These are phyloP conservation scores for Frankliniella intonsa DNA, from an alignment of 2,888 invertebrate genomes.

Conservation along the genomic window DNA sequence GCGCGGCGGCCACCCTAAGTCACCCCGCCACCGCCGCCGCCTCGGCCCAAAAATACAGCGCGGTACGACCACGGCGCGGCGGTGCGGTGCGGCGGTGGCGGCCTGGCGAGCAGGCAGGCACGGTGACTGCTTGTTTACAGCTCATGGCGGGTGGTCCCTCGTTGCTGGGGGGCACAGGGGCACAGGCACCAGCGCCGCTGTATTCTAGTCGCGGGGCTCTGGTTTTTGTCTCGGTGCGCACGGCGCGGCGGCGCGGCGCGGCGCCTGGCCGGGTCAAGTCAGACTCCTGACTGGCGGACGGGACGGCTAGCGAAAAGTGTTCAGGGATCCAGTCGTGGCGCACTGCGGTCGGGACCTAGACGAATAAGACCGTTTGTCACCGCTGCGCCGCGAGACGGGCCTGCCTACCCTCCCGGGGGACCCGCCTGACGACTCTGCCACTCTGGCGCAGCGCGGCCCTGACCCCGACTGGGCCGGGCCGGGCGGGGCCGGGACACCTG, in stretches of 20 bases:
- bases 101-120: no score
- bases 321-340: no score
- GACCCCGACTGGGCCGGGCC: neutral
- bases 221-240: neutral
- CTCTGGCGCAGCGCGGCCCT: neutral
- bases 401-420: neutral
- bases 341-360: neutral
- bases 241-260: neutral
- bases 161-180: no score
- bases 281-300: no score
- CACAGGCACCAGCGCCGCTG: neutral
- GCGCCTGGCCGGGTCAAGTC: no score
- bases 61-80: neutral
- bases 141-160: neutral
- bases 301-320: no score
- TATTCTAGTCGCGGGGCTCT: neutral
- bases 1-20: no score
- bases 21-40: no score
- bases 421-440: neutral
- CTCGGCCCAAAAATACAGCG: neutral
- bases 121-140: neutral
- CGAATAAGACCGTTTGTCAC: neutral
- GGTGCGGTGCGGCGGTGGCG: neutral
- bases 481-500: neutral
- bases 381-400: neutral